These are phyloP conservation scores for Limenitis camilla DNA, from an alignment of 2,888 invertebrate genomes.

Conservation along the genomic window DNA sequence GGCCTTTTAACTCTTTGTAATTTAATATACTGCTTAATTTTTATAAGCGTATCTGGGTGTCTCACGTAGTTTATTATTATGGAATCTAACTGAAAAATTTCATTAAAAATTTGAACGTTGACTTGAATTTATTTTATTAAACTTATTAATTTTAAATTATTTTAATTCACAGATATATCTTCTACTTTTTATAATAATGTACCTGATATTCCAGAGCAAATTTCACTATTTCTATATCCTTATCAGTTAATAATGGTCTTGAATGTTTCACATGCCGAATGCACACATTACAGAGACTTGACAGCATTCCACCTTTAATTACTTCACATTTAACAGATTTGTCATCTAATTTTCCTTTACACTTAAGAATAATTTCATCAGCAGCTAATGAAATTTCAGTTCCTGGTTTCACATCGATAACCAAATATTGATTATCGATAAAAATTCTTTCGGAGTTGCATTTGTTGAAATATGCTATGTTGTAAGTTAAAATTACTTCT, in stretches of 20 bases:
- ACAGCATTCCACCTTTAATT: slow-evolving; percentile 30
- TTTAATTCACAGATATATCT: too few relatives aligned
- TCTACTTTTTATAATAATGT: too few relatives aligned
- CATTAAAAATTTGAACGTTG: too few relatives aligned
- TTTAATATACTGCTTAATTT: slow-evolving; percentile 31
- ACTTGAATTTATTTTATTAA: too few relatives aligned
- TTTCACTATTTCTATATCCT: slow-evolving; percentile 38
- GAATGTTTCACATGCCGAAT: slow-evolving; percentile 34
- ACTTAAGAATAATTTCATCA: slow-evolving; percentile 36
- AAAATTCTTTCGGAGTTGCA: slow-evolving; percentile 38
- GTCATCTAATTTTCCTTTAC: slow-evolving; percentile 31
- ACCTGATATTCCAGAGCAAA: slow-evolving; percentile 44
- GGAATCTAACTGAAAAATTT: slow-evolving; percentile 38
- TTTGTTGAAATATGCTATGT: slow-evolving; percentile 32
- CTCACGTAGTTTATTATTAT: slow-evolving; percentile 38
- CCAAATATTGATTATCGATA: slow-evolving; percentile 39
- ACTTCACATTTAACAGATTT: slow-evolving; percentile 38
- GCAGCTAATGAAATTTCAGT: slow-evolving; percentile 38
- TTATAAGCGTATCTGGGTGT: slow-evolving; percentile 26
- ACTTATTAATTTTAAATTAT: too few relatives aligned
- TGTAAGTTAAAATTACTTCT: slow-evolving; percentile 31
- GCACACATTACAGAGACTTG: slow-evolving; percentile 33
- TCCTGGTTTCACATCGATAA: slow-evolving; percentile 31
- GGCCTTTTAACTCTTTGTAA: slow-evolving; percentile 27
- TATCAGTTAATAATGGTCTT: slow-evolving; percentile 34